Conservation (phyloP, 2,797 vertebrate species). For the Acipenser ruthenus region DNA sequence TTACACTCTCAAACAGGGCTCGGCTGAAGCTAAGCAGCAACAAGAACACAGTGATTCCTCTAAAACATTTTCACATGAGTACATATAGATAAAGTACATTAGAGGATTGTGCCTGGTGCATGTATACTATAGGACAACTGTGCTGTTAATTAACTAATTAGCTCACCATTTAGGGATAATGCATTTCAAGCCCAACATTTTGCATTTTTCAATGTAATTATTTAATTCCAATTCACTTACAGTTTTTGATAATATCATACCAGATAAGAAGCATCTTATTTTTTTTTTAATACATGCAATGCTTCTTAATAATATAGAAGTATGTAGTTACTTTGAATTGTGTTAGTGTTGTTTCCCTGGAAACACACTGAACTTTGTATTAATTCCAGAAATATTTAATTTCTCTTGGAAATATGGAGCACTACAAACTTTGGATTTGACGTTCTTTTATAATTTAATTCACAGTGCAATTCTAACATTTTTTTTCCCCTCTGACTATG, state of each 20-base stretch:
- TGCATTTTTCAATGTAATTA: too few species aligned
- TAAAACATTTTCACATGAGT: neutral
- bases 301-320: conserved; percentile 22
- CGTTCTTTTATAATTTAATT: conserved; percentile 20
- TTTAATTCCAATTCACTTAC: too few species aligned
- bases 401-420: conserved; percentile 23
- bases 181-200: too few species aligned
- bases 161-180: too few species aligned
- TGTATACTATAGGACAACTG: too few species aligned
- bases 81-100: too few species aligned
- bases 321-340: conserved; percentile 17
- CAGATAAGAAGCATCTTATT: neutral
- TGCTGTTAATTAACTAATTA: too few species aligned
- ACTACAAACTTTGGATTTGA: conserved; percentile 1
- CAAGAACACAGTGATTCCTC: conserved; percentile 47
- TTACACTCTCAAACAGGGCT: conserved; percentile 45
- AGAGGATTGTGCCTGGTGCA: too few species aligned
- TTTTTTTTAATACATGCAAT: conserved; percentile 14
- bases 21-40: conserved; percentile 41
- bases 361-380: conserved; percentile 29
- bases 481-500: conserved; percentile 31
- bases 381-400: conserved; percentile 27
- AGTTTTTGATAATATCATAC: too few species aligned
- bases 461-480: conserved; percentile 42
- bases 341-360: conserved; percentile 24